Base-by-base conservation (phyloP, 2,888 invertebrate species). In the Melieria omissa region DNA sequence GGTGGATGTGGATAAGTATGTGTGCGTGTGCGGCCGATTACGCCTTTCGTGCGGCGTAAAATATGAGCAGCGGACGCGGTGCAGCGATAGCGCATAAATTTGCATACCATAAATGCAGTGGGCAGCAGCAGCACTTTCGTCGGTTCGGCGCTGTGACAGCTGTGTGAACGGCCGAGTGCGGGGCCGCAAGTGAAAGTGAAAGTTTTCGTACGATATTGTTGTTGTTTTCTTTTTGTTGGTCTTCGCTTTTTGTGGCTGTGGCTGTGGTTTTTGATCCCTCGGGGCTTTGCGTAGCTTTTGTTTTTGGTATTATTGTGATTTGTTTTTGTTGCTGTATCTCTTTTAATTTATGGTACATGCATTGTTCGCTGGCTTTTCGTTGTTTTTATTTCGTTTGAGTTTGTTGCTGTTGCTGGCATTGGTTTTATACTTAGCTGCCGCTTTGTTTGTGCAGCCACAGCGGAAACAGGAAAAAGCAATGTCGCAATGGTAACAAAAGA, bases 161-260 rank as follows among this genome's bases (percentile, higher is more conserved):
- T 29, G 29, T 1, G 29, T 29, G 29, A 29, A 29, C 29, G 29
- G 29, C 29, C 29, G 29, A 29, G 29, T 29, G 29, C 29, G 29
- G 29, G 29, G 29, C 29, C 29, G 3, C 29, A 3, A 75, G 76
- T 76, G 77, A 78, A 78, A 78, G 78, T 78, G 77, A 78, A 77
- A 77, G 77, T 77, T 75, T 76, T 73, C 70, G 14, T 55, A 29
- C 29, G 55, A 9, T 55, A 12, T 55, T 14, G 0, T 55, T 55
- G 55, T 5, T 54, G 5, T 7, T 54, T 55, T 55, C 4, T 16
- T 55, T 55, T 55, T 55, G 7, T 14, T 29, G n/a, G 14, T 55
- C 9, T 29, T 16, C 14, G n/a, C 4, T 10, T 47, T 52, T 63
- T 47, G 45, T 57, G 68, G 70, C 71, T 58, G 68, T 55, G 41